A percentile compares a stretch with the other conserved stretches of the same genome.
phyloP scores from a whole-genome alignment of 2,113 vertebrate species.

The Callionymus lyra region DNA sequence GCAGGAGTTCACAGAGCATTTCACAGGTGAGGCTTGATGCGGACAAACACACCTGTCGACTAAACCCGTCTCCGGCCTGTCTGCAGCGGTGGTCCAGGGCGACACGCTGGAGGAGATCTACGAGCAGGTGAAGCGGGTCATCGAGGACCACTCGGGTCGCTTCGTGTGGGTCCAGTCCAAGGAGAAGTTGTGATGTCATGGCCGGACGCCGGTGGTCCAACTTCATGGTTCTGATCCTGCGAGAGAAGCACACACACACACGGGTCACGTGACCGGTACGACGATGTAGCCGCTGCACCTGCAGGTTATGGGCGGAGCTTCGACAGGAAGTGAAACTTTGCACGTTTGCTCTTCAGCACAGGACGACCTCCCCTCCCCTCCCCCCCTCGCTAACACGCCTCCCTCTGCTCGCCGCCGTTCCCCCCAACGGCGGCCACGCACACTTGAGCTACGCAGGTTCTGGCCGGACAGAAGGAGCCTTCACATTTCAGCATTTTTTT shows the following conservation, averaged over 20 bases:
- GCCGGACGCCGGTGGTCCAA: not conserved
- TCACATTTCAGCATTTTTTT: not conserved
- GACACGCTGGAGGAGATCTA: constrained; percentile 98
- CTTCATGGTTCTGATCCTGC: not conserved
- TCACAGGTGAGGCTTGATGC: constrained; percentile 76
- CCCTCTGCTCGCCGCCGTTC: constrained; percentile 19
- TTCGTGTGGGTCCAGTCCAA: constrained; percentile 95
- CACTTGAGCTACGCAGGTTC: not conserved
- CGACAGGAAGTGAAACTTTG: constrained; percentile 74
- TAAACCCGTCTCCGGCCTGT: not conserved
- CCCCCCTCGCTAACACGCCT: constrained; percentile 14
- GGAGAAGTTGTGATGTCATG: constrained; percentile 86
- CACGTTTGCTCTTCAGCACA: constrained; percentile 83
- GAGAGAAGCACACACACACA: not conserved
- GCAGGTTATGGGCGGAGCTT: constrained; percentile 51
- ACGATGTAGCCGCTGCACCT: too few relatives aligned
- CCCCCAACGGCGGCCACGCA: not conserved
- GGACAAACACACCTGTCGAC: not conserved
- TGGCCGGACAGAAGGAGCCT: not conserved
- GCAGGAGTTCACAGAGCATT: constrained; percentile 96
- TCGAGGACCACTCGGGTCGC: constrained; percentile 92
- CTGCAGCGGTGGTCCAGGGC: constrained; percentile 85
- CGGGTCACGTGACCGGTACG: not conserved
- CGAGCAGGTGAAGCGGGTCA: constrained; percentile 93
- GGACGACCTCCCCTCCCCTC: constrained; percentile 66